Evolutionary conservation across 2,113 vertebrate genomes (phyloP).

Genomic region (Mohoua ochrocephala): DNA sequence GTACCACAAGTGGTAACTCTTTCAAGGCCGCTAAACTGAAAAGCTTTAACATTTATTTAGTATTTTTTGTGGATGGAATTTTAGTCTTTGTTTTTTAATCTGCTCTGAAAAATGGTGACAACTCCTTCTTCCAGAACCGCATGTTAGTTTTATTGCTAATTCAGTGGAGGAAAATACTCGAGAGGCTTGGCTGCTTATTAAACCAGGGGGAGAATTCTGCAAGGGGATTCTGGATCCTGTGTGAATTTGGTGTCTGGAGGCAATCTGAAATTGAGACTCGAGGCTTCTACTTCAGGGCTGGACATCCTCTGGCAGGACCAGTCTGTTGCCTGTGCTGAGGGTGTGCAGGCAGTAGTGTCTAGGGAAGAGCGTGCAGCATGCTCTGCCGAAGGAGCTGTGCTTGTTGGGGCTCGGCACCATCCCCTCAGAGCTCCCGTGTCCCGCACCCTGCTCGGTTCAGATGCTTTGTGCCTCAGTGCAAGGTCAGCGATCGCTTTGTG

Average conservation of each 20-base stretch:
- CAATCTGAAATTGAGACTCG: neutral
- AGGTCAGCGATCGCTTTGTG: accelerated
- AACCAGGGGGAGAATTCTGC: accelerated
- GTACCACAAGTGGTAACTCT: neutral
- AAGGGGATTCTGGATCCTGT: neutral
- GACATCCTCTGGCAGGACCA: neutral
- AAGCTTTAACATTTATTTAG: neutral
- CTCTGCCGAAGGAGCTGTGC: neutral
- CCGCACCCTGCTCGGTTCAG: accelerated
- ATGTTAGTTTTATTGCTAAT: neutral
- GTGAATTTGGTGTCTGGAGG: neutral
- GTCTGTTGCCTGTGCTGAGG: neutral
- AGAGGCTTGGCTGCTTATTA: neutral
- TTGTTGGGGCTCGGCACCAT: accelerated
- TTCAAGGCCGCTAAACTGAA: neutral
- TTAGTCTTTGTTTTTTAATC: neutral
- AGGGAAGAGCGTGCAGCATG: accelerated
- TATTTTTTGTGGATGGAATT: neutral
- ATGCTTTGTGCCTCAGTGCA: neutral
- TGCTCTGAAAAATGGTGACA: neutral
- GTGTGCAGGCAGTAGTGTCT: neutral
- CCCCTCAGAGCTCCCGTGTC: accelerated
- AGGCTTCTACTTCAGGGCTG: neutral
- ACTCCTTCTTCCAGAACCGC: neutral
- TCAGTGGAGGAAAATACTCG: neutral